These are phyloP conservation scores for Sakesphorus luctuosus DNA, from an alignment of 2,113 vertebrate species.

Conservation along the genomic window DNA sequence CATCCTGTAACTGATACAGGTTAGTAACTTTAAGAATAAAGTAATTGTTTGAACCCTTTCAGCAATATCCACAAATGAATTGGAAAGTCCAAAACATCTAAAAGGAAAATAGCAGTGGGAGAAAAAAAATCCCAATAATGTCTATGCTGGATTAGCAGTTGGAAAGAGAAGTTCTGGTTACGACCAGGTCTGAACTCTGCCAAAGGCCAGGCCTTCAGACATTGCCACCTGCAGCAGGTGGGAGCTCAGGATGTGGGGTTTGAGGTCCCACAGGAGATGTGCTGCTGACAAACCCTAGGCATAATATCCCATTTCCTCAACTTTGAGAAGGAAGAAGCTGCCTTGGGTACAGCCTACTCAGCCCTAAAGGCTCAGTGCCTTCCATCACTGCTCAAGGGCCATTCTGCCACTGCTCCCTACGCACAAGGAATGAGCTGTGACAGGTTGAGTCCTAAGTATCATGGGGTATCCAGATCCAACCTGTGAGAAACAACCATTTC, in stretches of 20 bases:
- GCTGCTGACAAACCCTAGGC: neutral
- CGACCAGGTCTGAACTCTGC: neutral
- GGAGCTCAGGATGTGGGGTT: neutral
- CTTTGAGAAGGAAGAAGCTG: neutral
- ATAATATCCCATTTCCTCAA: neutral
- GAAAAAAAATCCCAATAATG: neutral
- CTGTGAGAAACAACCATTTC: neutral
- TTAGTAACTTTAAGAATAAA: neutral
- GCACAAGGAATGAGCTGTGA: neutral
- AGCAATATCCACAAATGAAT: neutral
- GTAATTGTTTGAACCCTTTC: neutral
- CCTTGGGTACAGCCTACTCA: neutral
- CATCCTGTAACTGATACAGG: neutral
- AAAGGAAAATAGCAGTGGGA: neutral
- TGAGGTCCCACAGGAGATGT: neutral
- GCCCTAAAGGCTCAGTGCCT: neutral
- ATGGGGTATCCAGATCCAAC: neutral
- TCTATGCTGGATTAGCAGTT: neutral
- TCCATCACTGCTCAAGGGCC: rapidly evolving
- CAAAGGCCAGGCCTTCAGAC: neutral
- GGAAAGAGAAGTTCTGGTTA: neutral
- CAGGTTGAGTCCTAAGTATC: neutral
- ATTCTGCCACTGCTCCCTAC: neutral
- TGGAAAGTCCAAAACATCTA: neutral
- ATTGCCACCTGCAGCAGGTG: neutral